phyloP scores from a whole-genome alignment of 1,140 invertebrate genomes.

The Brachionus paranguensis region DNA sequence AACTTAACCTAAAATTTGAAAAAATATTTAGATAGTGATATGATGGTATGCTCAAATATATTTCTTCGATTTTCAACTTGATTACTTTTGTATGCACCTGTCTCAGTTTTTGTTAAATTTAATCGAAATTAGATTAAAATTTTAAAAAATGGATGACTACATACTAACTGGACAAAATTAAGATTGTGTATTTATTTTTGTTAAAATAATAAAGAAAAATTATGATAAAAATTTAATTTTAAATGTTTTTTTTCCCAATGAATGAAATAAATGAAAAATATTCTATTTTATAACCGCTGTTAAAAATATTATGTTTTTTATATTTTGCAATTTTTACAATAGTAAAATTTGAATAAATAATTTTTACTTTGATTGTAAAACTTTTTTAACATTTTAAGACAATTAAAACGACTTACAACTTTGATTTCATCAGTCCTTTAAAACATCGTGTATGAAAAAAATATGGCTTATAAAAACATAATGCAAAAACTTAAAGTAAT shows the following conservation, averaged over 20 bases:
- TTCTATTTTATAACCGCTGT: neutral
- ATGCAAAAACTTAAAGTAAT: neutral
- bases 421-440: neutral
- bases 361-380: neutral
- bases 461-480: neutral
- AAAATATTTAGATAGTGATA: neutral
- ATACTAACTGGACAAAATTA: neutral
- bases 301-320: neutral
- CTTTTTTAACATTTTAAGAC: neutral
- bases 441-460: neutral
- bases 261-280: neutral
- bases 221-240: neutral
- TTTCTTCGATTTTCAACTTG: neutral
- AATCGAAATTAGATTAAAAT: neutral
- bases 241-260: neutral
- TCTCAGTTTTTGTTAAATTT: neutral
- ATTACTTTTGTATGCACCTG: neutral
- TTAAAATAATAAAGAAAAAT: neutral
- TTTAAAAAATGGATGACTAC: neutral
- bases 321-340: neutral
- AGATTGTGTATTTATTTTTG: neutral
- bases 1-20: neutral
- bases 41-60: neutral
- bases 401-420: neutral
- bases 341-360: neutral